Evolutionary conservation across 1,140 invertebrate species (phyloP), one percentile per base, ranked within the genome.

Genomic region (Periplaneta americana): DNA sequence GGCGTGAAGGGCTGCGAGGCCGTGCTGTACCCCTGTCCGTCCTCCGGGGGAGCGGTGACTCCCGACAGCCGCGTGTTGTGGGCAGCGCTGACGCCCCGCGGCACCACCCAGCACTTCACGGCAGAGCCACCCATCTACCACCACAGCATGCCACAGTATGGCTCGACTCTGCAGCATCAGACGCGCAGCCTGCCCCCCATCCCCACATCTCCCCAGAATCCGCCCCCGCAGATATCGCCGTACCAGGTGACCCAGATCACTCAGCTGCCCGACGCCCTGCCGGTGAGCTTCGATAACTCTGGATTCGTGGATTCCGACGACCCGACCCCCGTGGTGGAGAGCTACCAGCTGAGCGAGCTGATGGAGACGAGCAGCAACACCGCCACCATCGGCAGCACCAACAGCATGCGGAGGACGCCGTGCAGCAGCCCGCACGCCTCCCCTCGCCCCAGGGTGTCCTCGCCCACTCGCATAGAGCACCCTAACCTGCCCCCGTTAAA

Each of bases 31-130:
- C 90, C 90, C 0, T 84, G 86, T 84, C 85, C 88, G 86, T 86
- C 89, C 86, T 85, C 82, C 75, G 84, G 84, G 77, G 80, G 88
- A 9, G 87, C 90, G 0, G 92, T 81, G 33, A 80, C 88, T 9
- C 88, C 91, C 0, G 92, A 93, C 85, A 92, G 92, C 10, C 88
- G 93, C n/a, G 92, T 95, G 28, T 91, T 96, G 34, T 96, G 95
- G 95, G 95, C 95, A 1, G 95, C 95, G 0, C 87, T 96, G 11
- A 96, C 95, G 6, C 95, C 95, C 0, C 90, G 94, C 28, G 95
- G 95, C 31, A 80, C 81, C 8, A 95, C 95, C 18, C 90, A 90
- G 79, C 92, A 93, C 85, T 91, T 74, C 75, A 31, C 81, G 17
- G 48, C 48, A 28, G 48, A 66, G 11, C 48, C 48, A 66, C 48